These are phyloP conservation scores for Drosophila novamexicana DNA, from an alignment of 1,140 invertebrate species.

Conservation along the genomic window DNA sequence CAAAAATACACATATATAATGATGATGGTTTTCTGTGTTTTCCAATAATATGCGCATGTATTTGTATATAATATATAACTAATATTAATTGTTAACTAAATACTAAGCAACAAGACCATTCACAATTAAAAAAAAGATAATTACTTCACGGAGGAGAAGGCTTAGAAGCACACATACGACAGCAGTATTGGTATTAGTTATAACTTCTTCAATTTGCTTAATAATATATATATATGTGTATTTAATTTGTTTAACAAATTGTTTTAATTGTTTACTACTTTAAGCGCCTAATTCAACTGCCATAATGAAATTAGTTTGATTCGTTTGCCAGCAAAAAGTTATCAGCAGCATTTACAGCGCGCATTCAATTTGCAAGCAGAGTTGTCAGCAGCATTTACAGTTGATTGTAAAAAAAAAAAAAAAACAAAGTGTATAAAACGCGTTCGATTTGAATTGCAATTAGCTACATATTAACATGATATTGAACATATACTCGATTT, in stretches of 20 bases:
- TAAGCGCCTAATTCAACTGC: slow-evolving; percentile 76
- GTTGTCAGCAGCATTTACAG: slow-evolving; percentile 38
- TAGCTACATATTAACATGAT: slow-evolving; percentile 21
- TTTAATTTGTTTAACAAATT: slow-evolving; percentile 18
- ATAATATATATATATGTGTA: slow-evolving; percentile 3
- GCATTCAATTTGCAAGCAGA: slow-evolving; percentile 12
- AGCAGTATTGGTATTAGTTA: slow-evolving; percentile 64
- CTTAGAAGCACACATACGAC: slow-evolving; percentile 24
- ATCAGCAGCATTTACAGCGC: slow-evolving; percentile 28
- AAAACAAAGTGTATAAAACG: slow-evolving; percentile 26
- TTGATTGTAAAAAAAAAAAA: slow-evolving; percentile 16
- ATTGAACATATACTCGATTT: slow-evolving; percentile 6
- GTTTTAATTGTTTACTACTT: slow-evolving; percentile 50
- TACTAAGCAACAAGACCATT: slow-evolving; percentile 76
- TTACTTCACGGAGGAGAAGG: slow-evolving; percentile 2
- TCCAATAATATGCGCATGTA: slow-evolving; percentile 67
- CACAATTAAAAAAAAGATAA: slow-evolving; percentile 22
- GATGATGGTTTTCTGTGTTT: slow-evolving; percentile 76
- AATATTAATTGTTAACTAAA: slow-evolving; percentile 76
- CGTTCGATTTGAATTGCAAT: slow-evolving; percentile 8
- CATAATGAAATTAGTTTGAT: slow-evolving; percentile 68
- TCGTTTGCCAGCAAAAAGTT: slow-evolving; percentile 32
- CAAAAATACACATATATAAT: slow-evolving; percentile 40
- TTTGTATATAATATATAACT: slow-evolving; percentile 43
- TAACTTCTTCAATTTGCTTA: slow-evolving; percentile 25